A percentile compares a stretch with the other conserved stretches of the same genome.
Conservation (phyloP, 2,888 invertebrate genomes). For the Mesodorylaimus sp. region DNA sequence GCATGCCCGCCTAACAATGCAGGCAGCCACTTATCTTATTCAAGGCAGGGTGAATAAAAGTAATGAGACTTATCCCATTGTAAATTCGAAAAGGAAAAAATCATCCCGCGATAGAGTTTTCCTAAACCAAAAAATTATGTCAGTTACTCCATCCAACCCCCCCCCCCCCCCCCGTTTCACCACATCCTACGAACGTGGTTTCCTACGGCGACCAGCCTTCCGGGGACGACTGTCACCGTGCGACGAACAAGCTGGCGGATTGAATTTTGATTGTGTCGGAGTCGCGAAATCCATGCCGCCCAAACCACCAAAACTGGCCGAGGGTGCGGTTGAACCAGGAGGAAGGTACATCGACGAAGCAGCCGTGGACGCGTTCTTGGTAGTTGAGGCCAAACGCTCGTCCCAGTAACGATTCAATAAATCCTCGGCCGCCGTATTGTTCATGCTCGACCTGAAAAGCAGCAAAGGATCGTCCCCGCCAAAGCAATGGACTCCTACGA, state of each 20-base stretch:
- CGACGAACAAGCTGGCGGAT: background rate
- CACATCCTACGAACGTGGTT: too few relatives aligned
- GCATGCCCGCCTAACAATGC: too few relatives aligned
- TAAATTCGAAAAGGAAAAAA: too few relatives aligned
- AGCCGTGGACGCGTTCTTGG: background rate
- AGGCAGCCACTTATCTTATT: too few relatives aligned
- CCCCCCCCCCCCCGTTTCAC: too few relatives aligned
- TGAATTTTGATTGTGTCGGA: slow-evolving; percentile 1
- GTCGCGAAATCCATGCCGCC: background rate
- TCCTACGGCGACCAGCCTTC: background rate
- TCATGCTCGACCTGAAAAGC: background rate
- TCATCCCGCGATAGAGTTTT: too few relatives aligned
- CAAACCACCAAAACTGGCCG: background rate
- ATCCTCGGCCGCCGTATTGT: slow-evolving; percentile 50
- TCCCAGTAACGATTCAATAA: slow-evolving; percentile 59
- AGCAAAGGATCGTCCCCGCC: background rate
- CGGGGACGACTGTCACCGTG: background rate
- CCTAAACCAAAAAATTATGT: too few relatives aligned
- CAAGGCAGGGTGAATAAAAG: too few relatives aligned
- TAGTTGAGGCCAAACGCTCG: slow-evolving; percentile 33
- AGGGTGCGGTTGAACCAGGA: too few relatives aligned
- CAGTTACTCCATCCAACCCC: too few relatives aligned
- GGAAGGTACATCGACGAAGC: background rate
- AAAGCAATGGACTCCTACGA: background rate
- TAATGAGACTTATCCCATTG: too few relatives aligned